phyloP scores from a whole-genome alignment of 2,113 vertebrate species.

The Plectropomus leopardus region DNA sequence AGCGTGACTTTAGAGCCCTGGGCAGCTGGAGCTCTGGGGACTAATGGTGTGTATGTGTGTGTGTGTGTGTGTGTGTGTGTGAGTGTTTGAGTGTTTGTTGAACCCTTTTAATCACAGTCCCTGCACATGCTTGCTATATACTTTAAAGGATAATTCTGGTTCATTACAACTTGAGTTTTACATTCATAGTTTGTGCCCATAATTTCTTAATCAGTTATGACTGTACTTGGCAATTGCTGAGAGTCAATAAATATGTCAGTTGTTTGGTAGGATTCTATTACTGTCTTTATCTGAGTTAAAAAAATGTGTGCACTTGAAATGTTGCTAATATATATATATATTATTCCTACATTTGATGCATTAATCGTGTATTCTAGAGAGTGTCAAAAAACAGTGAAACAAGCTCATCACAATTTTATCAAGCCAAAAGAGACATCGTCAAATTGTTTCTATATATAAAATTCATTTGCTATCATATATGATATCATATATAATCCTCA shows the following conservation, averaged over 20 bases:
- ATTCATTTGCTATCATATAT: too few relatives aligned
- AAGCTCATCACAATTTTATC: background rate
- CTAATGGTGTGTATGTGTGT: constrained; percentile 49
- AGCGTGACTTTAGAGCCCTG: constrained; percentile 77
- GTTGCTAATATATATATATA: background rate
- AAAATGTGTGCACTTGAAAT: background rate
- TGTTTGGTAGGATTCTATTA: background rate
- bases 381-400: background rate
- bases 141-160: constrained; percentile 1
- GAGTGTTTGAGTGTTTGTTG: constrained; percentile 37
- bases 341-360: background rate
- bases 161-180: background rate
- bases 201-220: background rate
- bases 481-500: too few relatives aligned
- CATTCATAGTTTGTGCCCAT: background rate
- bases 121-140: constrained; percentile 29
- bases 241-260: background rate
- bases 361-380: background rate
- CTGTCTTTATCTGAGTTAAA: background rate
- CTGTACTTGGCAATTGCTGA: background rate
- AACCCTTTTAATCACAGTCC: constrained; percentile 42
- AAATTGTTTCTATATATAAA: too few relatives aligned
- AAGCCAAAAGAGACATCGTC: background rate
- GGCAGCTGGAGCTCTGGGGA: constrained; percentile 75
- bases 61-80: constrained; percentile 51